These are phyloP conservation scores for Leptinotarsa lineolata DNA, from an alignment of 1,140 invertebrate species.

Conservation along the genomic window DNA sequence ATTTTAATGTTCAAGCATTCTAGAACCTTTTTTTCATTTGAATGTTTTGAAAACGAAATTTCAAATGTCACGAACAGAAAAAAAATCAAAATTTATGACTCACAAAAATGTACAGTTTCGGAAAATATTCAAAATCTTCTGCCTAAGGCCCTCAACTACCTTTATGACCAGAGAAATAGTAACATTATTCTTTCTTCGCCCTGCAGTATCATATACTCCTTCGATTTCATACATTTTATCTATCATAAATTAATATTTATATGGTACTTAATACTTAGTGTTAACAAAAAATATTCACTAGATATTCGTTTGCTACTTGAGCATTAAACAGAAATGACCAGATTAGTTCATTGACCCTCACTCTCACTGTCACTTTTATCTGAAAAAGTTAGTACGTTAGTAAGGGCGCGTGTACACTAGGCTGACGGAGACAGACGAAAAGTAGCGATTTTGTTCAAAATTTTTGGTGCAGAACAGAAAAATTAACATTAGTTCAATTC, in stretches of 20 bases:
- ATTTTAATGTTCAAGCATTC: no score
- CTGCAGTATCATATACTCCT: background rate
- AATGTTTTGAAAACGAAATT: no score
- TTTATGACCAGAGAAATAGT: background rate
- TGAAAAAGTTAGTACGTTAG: slow-evolving; percentile 60
- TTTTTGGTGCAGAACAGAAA: no score
- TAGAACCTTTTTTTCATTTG: no score
- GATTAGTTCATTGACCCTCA: slow-evolving; percentile 74
- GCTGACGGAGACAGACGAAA: no score
- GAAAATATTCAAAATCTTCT: background rate
- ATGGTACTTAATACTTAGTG: slow-evolving; percentile 16
- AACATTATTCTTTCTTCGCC: background rate
- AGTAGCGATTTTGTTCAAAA: no score
- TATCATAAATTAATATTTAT: slow-evolving; percentile 1
- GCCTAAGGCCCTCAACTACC: no score
- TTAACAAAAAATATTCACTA: slow-evolving; percentile 37
- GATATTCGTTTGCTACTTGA: slow-evolving; percentile 44
- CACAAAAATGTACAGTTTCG: no score
- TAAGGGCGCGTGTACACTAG: background rate
- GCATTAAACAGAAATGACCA: slow-evolving; percentile 43
- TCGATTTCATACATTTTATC: background rate
- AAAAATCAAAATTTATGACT: no score
- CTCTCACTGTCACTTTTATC: slow-evolving; percentile 92
- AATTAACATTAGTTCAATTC: no score
- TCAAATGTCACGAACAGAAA: no score